A percentile compares a stretch with the other conserved stretches of the same genome.
These are phyloP conservation scores for Hirtodrosophila duncani DNA, from an alignment of 2,888 invertebrate genomes.

Conservation along the genomic window DNA sequence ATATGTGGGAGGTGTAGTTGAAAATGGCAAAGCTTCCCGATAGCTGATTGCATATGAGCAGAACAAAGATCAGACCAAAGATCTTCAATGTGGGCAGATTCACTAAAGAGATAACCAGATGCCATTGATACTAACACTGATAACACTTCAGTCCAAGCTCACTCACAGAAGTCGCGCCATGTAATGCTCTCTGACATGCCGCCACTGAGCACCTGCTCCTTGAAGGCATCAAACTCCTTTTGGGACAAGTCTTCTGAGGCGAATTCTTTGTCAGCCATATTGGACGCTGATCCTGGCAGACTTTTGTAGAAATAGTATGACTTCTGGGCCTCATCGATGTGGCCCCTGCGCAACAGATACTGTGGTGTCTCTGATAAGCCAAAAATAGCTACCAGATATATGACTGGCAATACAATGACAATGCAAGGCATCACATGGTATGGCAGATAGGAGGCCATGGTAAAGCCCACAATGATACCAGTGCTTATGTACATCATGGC, in stretches of 20 bases:
- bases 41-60: slow-evolving; percentile 61
- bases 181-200: slow-evolving; percentile 36
- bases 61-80: slow-evolving; percentile 47
- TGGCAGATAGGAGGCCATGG: slow-evolving; percentile 56
- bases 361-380: slow-evolving; percentile 70
- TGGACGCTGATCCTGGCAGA: slow-evolving; percentile 15
- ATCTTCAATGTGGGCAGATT: slow-evolving; percentile 52
- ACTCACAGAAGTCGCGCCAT: slow-evolving; percentile 66
- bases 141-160: neutral
- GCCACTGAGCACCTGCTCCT: slow-evolving; percentile 45
- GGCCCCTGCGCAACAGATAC: slow-evolving; percentile 52
- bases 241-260: slow-evolving; percentile 31
- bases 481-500: slow-evolving; percentile 62
- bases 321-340: slow-evolving; percentile 53
- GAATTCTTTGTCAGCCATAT: slow-evolving; percentile 37
- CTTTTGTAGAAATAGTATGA: slow-evolving; percentile 71
- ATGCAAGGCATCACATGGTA: slow-evolving; percentile 65
- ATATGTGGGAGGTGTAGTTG: slow-evolving; percentile 72
- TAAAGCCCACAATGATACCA: slow-evolving; percentile 64
- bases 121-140: neutral
- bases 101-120: slow-evolving; percentile 40
- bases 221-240: slow-evolving; percentile 56
- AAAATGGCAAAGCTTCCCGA: slow-evolving; percentile 69
- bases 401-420: slow-evolving; percentile 54
- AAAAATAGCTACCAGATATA: slow-evolving; percentile 52